Conservation (phyloP, 2,797 vertebrate species). For the Pteronotus mesoamericanus region DNA sequence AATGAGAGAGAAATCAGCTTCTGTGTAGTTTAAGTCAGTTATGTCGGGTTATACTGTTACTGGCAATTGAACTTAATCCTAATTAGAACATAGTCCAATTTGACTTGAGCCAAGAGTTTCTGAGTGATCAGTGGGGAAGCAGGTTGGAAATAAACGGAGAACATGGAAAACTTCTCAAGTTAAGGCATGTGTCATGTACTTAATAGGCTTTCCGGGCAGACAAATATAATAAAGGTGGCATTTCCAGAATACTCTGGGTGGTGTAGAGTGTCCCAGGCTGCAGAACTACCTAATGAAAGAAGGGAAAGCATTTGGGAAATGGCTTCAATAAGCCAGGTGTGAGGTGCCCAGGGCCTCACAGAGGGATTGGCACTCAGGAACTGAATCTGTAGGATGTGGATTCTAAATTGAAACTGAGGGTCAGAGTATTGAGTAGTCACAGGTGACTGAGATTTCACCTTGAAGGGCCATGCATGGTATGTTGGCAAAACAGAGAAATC, state of each 20-base stretch:
- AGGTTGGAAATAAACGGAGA: neutral
- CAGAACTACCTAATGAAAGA: neutral
- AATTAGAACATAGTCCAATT: constrained; percentile 53
- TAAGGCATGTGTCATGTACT: constrained; percentile 23
- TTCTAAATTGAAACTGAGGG: neutral
- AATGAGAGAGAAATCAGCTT: constrained; percentile 1
- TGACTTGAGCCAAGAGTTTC: constrained; percentile 47
- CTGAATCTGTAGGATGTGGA: neutral
- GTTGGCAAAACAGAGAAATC: neutral
- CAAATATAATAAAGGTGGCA: neutral
- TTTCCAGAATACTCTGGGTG: neutral
- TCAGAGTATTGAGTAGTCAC: neutral
- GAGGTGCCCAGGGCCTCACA: neutral
- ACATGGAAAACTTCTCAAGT: constrained; percentile 13
- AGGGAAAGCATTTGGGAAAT: neutral
- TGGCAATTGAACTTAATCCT: constrained; percentile 55
- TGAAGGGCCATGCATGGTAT: neutral
- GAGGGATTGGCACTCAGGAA: neutral
- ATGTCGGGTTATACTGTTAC: constrained; percentile 41
- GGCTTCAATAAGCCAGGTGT: neutral
- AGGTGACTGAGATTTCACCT: neutral
- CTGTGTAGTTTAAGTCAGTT: constrained; percentile 28
- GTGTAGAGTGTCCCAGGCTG: neutral
- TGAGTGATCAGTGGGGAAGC: constrained; percentile 42
- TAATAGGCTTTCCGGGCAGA: constrained; percentile 34